Evolutionary conservation across 2,797 vertebrate species (phyloP).

Genomic region (Cygnus olor): DNA sequence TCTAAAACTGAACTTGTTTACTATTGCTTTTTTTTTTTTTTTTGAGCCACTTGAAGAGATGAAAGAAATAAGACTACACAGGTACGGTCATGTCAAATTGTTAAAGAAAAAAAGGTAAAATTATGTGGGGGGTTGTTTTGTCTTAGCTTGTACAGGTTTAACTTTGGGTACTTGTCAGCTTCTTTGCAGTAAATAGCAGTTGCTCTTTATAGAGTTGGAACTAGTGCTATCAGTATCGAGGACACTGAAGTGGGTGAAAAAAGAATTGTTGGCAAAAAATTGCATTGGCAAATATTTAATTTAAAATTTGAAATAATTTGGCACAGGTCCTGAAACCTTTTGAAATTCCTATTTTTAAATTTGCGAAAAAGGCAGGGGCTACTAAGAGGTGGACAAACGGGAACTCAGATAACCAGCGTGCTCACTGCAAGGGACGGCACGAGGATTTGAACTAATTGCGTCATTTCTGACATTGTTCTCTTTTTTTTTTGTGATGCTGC

Average conservation of each 20-base stretch:
- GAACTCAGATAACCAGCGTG: rapidly evolving
- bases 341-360: slow-evolving; percentile 25
- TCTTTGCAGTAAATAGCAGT: not conserved
- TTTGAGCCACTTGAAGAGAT: not conserved
- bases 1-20: not conserved
- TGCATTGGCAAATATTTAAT: slow-evolving; percentile 14
- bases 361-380: not conserved
- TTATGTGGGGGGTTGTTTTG: not conserved
- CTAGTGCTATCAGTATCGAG: not conserved
- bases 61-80: not conserved
- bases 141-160: not conserved
- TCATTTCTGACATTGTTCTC: not conserved
- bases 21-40: not conserved
- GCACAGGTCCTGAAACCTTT: not conserved
- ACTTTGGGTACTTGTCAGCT: not conserved
- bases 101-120: not conserved
- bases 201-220: not conserved
- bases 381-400: not conserved
- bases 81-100: not conserved
- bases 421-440: not conserved
- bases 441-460: rapidly evolving
- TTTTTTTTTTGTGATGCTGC: not conserved
- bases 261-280: not conserved
- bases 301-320: not conserved
- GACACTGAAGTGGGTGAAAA: not conserved